Evolutionary conservation across 1,140 invertebrate species (phyloP).

Genomic region (Maconellicoccus hirsutus): DNA sequence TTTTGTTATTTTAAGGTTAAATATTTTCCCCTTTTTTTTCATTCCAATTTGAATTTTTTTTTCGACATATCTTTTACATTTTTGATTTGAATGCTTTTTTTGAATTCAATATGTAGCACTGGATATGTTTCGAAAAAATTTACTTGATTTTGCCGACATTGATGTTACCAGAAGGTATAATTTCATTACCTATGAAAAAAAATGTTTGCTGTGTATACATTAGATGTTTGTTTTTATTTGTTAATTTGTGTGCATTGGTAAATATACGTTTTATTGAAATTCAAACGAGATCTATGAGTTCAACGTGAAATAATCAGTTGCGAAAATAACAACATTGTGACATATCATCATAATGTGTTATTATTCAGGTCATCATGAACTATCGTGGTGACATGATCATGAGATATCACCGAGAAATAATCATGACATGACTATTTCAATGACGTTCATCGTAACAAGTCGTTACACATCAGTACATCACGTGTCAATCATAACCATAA

Average conservation of each 20-base stretch:
- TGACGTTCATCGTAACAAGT: no score
- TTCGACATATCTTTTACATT: neutral
- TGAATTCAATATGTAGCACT: neutral
- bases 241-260: neutral
- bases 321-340: no score
- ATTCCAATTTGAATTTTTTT: neutral
- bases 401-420: no score
- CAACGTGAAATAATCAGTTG: no score
- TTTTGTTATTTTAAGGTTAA: neutral
- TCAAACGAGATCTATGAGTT: no score
- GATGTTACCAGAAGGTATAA: neutral
- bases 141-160: neutral
- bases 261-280: constrained; percentile 10
- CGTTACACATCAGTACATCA: no score
- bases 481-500: no score
- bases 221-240: constrained; percentile 9
- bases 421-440: no score
- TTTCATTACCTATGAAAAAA: neutral
- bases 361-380: no score
- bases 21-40: neutral
- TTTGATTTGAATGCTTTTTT: neutral
- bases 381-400: no score
- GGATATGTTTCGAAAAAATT: neutral
- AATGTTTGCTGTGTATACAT: constrained; percentile 9
- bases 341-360: no score